A percentile compares a stretch with the other conserved stretches of the same genome.
phyloP scores from a whole-genome alignment of 2,113 vertebrate genomes.

The Ginglymostoma cirratum region DNA sequence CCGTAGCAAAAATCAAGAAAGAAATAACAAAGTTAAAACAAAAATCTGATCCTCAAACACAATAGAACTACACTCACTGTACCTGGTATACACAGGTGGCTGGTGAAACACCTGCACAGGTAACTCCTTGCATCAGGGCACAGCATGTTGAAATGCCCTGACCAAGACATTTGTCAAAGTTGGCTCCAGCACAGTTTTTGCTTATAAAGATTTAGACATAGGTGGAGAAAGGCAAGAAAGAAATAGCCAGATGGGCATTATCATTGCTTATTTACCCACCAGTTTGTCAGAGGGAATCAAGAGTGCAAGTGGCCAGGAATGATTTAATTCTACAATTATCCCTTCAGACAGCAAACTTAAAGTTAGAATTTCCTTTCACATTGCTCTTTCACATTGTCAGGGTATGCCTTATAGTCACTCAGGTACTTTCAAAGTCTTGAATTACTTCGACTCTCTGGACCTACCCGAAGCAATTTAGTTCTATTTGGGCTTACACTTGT shows the following conservation, averaged over 20 bases:
- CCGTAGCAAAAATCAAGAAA: background rate
- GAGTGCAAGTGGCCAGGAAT: background rate
- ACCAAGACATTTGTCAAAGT: background rate
- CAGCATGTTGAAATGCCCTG: background rate
- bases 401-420: background rate
- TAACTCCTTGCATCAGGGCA: background rate
- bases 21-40: background rate
- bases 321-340: background rate
- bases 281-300: background rate
- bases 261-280: background rate
- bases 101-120: slow-evolving; percentile 15
- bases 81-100: background rate
- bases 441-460: background rate
- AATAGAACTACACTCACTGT: background rate
- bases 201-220: background rate
- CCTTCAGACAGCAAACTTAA: background rate
- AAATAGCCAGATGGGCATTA: background rate
- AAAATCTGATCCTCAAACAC: background rate
- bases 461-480: background rate
- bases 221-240: background rate
- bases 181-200: background rate
- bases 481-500: background rate
- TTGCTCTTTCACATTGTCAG: background rate
- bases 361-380: background rate
- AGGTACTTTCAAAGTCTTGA: background rate